phyloP scores from a whole-genome alignment of 2,113 vertebrate species.

The Lutjanus erythropterus region DNA sequence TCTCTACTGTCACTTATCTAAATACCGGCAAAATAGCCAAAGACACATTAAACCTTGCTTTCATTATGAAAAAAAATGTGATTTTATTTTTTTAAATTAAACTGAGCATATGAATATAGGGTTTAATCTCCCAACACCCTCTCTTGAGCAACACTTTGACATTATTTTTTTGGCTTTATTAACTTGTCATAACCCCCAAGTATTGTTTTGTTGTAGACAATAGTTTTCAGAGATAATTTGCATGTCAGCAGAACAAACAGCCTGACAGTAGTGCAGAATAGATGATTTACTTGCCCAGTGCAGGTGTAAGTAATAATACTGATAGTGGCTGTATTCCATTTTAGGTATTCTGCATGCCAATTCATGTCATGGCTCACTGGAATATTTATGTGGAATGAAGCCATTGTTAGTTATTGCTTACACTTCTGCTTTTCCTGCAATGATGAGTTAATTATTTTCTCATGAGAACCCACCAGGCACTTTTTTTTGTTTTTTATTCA shows the following conservation, averaged over 20 bases:
- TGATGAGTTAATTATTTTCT: background rate
- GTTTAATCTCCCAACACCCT: background rate
- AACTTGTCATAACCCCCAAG: background rate
- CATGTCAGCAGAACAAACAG: background rate
- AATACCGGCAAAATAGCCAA: background rate
- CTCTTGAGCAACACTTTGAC: background rate
- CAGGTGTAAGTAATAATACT: background rate
- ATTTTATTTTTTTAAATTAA: background rate
- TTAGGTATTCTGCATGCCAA: background rate
- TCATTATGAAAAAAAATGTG: no score
- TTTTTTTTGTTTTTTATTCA: no score
- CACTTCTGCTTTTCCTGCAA: background rate
- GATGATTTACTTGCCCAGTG: background rate
- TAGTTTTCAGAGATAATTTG: no score
- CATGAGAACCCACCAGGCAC: background rate
- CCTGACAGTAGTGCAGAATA: background rate
- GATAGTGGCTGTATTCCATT: background rate
- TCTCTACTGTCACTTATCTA: background rate
- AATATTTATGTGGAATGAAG: background rate
- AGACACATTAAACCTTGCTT: no score
- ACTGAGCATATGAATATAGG: background rate
- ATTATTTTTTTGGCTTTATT: background rate
- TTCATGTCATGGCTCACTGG: background rate
- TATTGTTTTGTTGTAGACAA: background rate
- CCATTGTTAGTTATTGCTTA: background rate